phyloP scores from a whole-genome alignment of 1,140 invertebrate genomes.

The Dendroctonus ponderosae region DNA sequence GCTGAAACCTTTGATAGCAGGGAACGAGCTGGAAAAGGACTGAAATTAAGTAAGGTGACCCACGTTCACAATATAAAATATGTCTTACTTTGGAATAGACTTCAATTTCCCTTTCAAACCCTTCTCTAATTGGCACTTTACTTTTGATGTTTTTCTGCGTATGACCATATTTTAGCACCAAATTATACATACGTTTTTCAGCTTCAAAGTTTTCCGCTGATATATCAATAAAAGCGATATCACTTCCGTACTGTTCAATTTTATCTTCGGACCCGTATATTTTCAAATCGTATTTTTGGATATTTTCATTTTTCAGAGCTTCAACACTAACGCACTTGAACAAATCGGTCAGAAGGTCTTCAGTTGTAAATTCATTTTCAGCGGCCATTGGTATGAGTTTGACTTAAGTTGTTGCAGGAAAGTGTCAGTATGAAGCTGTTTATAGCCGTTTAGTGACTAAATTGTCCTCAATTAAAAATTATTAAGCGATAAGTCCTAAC shows the following conservation, averaged over 20 bases:
- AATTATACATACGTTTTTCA: constrained; percentile 18
- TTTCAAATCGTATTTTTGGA: constrained; percentile 30
- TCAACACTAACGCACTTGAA: constrained; percentile 28
- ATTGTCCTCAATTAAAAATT: too few relatives aligned
- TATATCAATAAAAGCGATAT: constrained; percentile 33
- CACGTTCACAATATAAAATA: not conserved
- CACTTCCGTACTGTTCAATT: constrained; percentile 29
- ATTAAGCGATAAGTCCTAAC: too few relatives aligned
- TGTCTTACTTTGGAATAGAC: constrained; percentile 27
- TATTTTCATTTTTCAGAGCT: constrained; percentile 25
- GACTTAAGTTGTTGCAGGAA: too few relatives aligned
- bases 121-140: constrained; percentile 21
- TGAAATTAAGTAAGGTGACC: not conserved
- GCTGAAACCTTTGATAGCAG: constrained; percentile 16
- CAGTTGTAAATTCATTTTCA: not conserved
- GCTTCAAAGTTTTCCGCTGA: constrained; percentile 15
- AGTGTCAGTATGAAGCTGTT: too few relatives aligned
- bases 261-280: constrained; percentile 31
- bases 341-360: constrained; percentile 16
- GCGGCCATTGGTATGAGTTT: not conserved
- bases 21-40: constrained; percentile 1
- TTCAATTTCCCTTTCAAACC: constrained; percentile 28
- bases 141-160: constrained; percentile 15
- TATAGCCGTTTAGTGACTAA: too few relatives aligned
- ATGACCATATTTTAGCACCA: constrained; percentile 34